Evolutionary conservation across 2,888 invertebrate genomes (phyloP).

Genomic region (Drosophila stalkeri): DNA sequence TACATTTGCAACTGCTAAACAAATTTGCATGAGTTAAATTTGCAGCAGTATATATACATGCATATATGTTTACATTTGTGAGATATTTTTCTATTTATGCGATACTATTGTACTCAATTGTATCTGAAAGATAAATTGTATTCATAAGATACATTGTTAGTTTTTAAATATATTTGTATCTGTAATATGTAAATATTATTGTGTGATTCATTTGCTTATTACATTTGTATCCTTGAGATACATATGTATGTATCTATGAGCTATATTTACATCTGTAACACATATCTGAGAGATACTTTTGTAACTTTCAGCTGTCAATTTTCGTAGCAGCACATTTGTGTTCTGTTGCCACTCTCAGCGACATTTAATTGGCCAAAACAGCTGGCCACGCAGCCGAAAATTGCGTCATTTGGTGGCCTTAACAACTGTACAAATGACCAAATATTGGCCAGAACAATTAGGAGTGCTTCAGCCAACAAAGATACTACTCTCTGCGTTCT

Average conservation of each 20-base stretch:
- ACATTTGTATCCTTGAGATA: background rate
- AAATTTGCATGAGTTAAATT: slow-evolving; percentile 7
- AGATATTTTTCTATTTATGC: background rate
- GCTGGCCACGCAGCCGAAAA: slow-evolving; percentile 39
- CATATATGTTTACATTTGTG: slow-evolving; percentile 9
- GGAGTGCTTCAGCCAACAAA: background rate
- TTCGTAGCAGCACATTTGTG: slow-evolving; percentile 25
- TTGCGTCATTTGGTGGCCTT: slow-evolving; percentile 55
- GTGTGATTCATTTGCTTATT: no score
- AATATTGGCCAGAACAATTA: slow-evolving; percentile 3
- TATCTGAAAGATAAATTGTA: background rate
- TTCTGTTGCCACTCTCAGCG: slow-evolving; percentile 2
- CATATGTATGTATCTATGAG: background rate
- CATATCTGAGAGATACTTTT: slow-evolving; percentile 18
- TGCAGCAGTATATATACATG: background rate
- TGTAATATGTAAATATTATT: background rate
- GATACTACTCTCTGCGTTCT: no score
- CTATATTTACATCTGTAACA: background rate
- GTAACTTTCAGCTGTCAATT: slow-evolving; percentile 41
- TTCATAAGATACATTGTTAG: background rate
- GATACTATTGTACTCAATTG: background rate
- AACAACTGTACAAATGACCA: slow-evolving; percentile 9
- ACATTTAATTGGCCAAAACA: slow-evolving; percentile 23
- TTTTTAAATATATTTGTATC: background rate
- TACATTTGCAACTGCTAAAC: background rate